Evolutionary conservation across 1,140 invertebrate species (phyloP).

Genomic region (Anastrepha obliqua): DNA sequence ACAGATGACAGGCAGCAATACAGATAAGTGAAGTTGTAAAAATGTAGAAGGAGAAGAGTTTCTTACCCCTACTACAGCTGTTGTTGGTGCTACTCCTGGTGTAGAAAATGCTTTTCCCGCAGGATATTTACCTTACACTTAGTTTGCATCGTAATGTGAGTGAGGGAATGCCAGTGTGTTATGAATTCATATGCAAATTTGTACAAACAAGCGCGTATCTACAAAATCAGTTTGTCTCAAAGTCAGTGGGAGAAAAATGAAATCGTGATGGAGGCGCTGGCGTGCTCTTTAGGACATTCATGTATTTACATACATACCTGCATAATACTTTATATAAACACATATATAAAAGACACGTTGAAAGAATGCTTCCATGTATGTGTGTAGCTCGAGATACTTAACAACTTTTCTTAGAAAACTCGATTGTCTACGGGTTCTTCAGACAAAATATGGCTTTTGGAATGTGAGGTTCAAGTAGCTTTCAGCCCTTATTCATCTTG

Average conservation of each 20-base stretch:
- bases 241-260: neutral
- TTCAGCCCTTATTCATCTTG: too few species aligned
- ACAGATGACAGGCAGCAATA: conserved; percentile 40
- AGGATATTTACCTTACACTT: conserved; percentile 56
- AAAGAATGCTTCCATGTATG: too few species aligned
- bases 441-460: too few species aligned
- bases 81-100: neutral
- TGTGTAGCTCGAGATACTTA: too few species aligned
- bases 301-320: too few species aligned
- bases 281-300: too few species aligned
- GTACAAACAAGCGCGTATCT: neutral
- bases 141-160: neutral
- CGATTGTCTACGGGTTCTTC: too few species aligned
- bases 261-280: too few species aligned
- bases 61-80: neutral
- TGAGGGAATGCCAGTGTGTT: neutral
- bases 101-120: conserved; percentile 41
- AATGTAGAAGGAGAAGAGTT: neutral
- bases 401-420: too few species aligned
- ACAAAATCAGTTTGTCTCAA: neutral
- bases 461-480: too few species aligned
- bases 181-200: conserved; percentile 34
- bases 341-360: too few species aligned
- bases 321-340: too few species aligned
- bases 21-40: neutral